phyloP scores from a whole-genome alignment of 2,888 invertebrate species.

The Mechanitis messenoides region DNA sequence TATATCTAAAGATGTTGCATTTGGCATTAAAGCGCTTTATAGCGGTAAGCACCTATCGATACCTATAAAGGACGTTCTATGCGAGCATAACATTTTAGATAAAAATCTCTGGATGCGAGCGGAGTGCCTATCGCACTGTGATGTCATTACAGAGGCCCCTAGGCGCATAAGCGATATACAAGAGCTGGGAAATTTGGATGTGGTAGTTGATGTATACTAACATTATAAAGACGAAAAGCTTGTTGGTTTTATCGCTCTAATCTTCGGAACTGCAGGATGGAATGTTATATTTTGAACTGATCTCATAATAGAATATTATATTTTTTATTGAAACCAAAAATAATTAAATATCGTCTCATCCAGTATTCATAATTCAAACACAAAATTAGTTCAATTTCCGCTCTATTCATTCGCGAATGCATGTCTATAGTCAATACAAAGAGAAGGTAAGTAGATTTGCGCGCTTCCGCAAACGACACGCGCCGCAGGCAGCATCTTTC shows the following conservation, averaged over 20 bases:
- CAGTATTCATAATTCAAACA: background rate
- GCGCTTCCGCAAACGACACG: constrained; percentile 43
- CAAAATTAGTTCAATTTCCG: background rate
- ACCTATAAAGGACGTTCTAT: constrained; percentile 28
- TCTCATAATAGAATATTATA: too few relatives aligned
- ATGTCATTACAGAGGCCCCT: constrained; percentile 57
- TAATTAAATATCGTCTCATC: background rate
- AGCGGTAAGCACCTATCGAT: constrained; percentile 24
- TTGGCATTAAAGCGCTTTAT: constrained; percentile 25
- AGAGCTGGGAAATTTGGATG: constrained; percentile 35
- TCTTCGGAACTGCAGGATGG: too few relatives aligned
- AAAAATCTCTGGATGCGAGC: constrained; percentile 50
- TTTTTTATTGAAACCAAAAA: background rate
- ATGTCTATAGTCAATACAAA: constrained; percentile 62
- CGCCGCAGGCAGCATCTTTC: constrained; percentile 47
- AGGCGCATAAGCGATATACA: constrained; percentile 42
- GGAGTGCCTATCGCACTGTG: constrained; percentile 60
- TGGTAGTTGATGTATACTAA: constrained; percentile 1
- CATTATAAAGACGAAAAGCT: too few relatives aligned
- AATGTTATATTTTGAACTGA: too few relatives aligned
- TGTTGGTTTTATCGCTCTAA: too few relatives aligned
- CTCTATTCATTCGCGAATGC: constrained; percentile 35
- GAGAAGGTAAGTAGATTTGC: constrained; percentile 68
- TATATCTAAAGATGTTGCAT: constrained; percentile 2
- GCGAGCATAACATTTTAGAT: constrained; percentile 44